phyloP scores from a whole-genome alignment of 2,797 vertebrate genomes.

The Anguilla marmorata region DNA sequence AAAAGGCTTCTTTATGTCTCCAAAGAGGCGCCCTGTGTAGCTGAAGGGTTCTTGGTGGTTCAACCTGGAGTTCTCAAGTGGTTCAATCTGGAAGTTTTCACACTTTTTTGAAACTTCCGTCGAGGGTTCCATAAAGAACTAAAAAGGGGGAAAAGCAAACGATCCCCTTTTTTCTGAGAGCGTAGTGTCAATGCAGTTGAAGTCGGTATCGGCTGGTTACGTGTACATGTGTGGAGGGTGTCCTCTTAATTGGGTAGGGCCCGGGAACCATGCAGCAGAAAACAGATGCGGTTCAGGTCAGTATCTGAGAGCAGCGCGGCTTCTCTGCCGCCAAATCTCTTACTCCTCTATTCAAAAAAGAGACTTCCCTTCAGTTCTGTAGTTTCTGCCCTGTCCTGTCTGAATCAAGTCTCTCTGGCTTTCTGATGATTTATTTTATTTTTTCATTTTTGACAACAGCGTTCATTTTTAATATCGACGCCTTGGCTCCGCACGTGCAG shows the following conservation, averaged over 20 bases:
- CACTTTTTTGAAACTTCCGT: too few relatives aligned
- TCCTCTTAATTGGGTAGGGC: neutral
- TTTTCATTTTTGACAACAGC: conserved; percentile 60
- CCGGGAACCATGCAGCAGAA: conserved; percentile 89
- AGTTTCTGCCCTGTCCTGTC: conserved; percentile 81
- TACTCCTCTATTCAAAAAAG: neutral
- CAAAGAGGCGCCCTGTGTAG: too few relatives aligned
- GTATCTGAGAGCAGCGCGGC: conserved; percentile 41
- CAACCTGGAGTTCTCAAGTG: too few relatives aligned
- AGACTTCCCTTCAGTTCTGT: neutral
- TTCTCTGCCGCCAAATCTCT: conserved; percentile 45
- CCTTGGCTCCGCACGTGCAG: conserved; percentile 75
- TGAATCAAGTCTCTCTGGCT: conserved; percentile 94
- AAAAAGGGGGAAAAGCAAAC: too few relatives aligned
- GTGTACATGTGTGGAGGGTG: neutral
- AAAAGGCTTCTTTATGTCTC: too few relatives aligned
- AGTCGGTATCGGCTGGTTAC: neutral
- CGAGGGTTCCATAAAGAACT: too few relatives aligned
- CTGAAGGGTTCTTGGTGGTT: too few relatives aligned
- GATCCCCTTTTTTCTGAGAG: neutral
- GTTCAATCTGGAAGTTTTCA: too few relatives aligned
- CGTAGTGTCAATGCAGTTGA: neutral
- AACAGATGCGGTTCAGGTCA: conserved; percentile 46
- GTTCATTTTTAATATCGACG: conserved; percentile 42
- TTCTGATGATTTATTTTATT: conserved; percentile 66